A percentile compares a stretch with the other conserved stretches of the same genome.
These are phyloP conservation scores for Lipotes vexillifer DNA, from an alignment of 2,113 vertebrate genomes.

Conservation along the genomic window DNA sequence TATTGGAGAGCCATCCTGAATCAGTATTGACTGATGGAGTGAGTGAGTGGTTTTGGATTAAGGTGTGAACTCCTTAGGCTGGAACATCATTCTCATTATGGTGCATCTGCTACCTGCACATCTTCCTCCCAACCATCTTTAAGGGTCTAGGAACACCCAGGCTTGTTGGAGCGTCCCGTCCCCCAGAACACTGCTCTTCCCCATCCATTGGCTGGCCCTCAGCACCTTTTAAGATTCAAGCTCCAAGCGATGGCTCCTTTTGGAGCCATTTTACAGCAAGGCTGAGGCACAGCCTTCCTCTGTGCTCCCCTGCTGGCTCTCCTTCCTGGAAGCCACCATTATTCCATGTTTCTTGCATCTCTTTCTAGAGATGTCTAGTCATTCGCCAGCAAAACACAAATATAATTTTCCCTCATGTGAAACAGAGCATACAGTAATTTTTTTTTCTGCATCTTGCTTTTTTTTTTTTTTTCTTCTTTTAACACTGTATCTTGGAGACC, in stretches of 20 bases:
- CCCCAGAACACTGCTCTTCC: neutral
- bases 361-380: neutral
- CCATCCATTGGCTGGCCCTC: neutral
- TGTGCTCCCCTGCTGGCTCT: accelerated
- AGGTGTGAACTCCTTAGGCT: neutral
- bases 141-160: neutral
- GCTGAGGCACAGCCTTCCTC: neutral
- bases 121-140: neutral
- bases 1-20: neutral
- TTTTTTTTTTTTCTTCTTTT: neutral
- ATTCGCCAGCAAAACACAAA: neutral
- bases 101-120: neutral
- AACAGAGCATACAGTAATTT: neutral
- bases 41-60: neutral
- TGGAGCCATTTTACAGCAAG: neutral
- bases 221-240: neutral
- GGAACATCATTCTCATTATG: neutral
- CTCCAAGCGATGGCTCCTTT: neutral
- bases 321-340: neutral
- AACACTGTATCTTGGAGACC: neutral
- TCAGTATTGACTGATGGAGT: accelerated
- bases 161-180: neutral
- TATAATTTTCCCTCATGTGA: neutral
- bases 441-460: neutral
- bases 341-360: neutral